Conservation (phyloP, 1,140 invertebrate species). For the Chelonus insularis region DNA sequence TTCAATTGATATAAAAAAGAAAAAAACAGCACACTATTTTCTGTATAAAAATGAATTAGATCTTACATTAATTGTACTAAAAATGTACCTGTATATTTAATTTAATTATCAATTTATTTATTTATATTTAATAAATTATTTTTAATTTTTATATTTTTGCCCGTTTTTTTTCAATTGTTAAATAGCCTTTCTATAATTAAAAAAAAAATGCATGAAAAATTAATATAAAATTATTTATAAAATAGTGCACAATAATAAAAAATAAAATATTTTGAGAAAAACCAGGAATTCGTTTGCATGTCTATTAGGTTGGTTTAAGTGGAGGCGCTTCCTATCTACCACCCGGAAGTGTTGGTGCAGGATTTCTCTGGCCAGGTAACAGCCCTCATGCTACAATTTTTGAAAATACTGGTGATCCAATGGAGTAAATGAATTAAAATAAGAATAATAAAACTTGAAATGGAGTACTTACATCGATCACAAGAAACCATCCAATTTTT, state of each 20-base stretch:
- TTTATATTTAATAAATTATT: conserved; percentile 16
- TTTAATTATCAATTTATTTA: conserved; percentile 13
- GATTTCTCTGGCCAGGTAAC: conserved; percentile 51
- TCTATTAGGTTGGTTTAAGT: conserved; percentile 45
- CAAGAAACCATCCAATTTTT: conserved; percentile 18
- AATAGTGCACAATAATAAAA: too few relatives aligned
- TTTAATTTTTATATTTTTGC: neutral
- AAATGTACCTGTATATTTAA: conserved; percentile 26
- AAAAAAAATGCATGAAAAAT: too few relatives aligned
- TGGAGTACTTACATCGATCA: neutral
- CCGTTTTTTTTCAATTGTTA: neutral
- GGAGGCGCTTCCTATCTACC: conserved; percentile 53
- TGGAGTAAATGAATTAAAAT: conserved; percentile 42
- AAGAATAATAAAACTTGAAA: neutral
- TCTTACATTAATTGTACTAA: too few relatives aligned
- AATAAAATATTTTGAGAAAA: too few relatives aligned
- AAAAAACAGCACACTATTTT: too few relatives aligned
- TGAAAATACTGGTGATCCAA: conserved; percentile 51
- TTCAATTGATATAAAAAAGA: too few relatives aligned
- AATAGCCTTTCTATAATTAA: too few relatives aligned
- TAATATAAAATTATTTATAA: too few relatives aligned
- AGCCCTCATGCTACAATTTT: conserved; percentile 54
- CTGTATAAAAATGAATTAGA: too few relatives aligned
- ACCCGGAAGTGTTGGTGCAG: conserved; percentile 47
- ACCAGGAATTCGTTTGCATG: conserved; percentile 27